Evolutionary conservation across 1,140 invertebrate genomes (phyloP), one percentile per base, ranked within the genome.

Genomic region (Vanessa atalanta): DNA sequence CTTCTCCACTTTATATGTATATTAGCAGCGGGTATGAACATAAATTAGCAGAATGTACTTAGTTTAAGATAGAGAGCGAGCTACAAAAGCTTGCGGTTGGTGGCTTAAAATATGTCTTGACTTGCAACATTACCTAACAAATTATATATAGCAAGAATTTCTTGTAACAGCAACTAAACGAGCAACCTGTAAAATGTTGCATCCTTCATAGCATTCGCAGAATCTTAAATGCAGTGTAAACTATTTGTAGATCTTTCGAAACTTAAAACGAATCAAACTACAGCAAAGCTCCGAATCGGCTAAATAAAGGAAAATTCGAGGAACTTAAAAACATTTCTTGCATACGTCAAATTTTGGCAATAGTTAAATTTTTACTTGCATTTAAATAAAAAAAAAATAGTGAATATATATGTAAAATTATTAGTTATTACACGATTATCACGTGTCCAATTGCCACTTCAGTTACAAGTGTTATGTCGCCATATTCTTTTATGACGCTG

Each of bases 401-500:
- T 5, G 1, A 5, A 48, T 48, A 48, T 9, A 13, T 12, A 13
- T 13, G 47, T 48, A 6, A 48, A 9, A 15, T 50, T 50, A n/a
- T n/a, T 50, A 48, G 11, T 14, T n/a, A n/a, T 50, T 50, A 50
- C 48, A 50, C 12, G 12, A 1, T 50, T 50, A 15, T 14, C 15
- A 50, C 13, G 13, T 50, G 48, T 8, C 48, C 48, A 51, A 53
- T 53, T 51, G 47, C 50, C 23, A 66, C 65, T 53, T 51, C 48
- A 53, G 20, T 53, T 31, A 31, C 15, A 66, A 51, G 37, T 47
- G 47, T 66, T 51, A 66, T 51, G 65, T 20, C 47, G 65, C 50
- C 65, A 48, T 66, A 66, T 66, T 66, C 65, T 66, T 66, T 66
- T 66, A 66, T 31, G 48, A 66, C 48, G 65, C 23, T 16, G 65